Evolutionary conservation across 2,888 invertebrate genomes (phyloP).

Genomic region (Cantharis flavilabris): DNA sequence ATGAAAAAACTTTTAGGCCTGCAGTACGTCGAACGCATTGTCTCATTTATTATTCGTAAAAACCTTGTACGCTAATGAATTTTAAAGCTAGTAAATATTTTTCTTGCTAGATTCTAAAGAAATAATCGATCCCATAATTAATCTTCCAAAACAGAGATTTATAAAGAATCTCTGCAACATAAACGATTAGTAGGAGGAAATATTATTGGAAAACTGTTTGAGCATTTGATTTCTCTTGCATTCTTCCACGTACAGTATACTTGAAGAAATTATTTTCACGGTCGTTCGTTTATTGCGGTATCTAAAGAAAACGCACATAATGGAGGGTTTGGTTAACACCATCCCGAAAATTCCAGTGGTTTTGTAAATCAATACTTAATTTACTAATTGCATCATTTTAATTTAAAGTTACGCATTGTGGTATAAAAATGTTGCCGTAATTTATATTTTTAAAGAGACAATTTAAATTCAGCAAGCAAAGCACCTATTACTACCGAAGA

Average conservation of each 20-base stretch:
- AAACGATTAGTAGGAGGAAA: background rate
- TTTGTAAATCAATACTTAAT: background rate
- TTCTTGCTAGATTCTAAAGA: background rate
- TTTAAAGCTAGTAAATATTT: background rate
- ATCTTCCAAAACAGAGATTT: background rate
- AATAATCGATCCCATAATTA: background rate
- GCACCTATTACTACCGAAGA: constrained; percentile 5
- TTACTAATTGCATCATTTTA: background rate
- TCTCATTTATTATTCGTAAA: background rate
- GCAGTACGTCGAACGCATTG: background rate
- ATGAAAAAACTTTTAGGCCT: background rate
- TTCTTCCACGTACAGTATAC: background rate
- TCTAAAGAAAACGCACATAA: background rate
- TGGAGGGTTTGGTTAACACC: background rate
- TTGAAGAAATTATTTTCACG: background rate
- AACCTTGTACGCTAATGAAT: too few species aligned
- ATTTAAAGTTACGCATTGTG: background rate
- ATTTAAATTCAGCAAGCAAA: constrained; percentile 7
- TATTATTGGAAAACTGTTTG: background rate
- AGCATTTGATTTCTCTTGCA: background rate
- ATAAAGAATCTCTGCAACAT: background rate
- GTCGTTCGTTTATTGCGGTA: background rate
- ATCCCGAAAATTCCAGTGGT: background rate
- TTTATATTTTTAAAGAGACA: constrained; percentile 1
- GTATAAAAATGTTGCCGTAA: background rate